Evolutionary conservation across 1,140 invertebrate genomes (phyloP).

Genomic region (Tetramorium parvispinum): DNA sequence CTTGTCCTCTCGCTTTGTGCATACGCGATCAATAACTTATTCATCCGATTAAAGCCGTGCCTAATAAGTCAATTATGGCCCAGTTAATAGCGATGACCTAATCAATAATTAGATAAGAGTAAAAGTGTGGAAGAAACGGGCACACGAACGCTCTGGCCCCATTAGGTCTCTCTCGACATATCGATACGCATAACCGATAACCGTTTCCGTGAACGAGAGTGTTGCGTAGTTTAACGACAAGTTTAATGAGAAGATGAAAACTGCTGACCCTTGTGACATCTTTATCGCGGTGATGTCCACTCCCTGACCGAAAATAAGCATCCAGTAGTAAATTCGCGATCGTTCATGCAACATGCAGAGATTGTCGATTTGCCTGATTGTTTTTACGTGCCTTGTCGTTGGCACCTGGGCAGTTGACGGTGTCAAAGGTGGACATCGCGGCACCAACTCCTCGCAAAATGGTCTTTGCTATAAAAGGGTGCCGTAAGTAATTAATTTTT

Average conservation of each 20-base stretch:
- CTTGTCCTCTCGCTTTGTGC: neutral
- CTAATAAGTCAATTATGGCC: constrained; percentile 28
- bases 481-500: constrained; percentile 76
- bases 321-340: constrained; percentile 71
- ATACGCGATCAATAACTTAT: constrained; percentile 15
- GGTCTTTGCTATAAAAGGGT: constrained; percentile 81
- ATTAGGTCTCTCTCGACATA: constrained; percentile 40
- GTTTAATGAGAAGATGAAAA: constrained; percentile 27
- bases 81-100: constrained; percentile 41
- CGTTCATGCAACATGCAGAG: constrained; percentile 74
- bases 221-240: constrained; percentile 60
- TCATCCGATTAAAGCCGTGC: neutral
- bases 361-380: constrained; percentile 48
- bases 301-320: constrained; percentile 61
- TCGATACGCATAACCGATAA: constrained; percentile 45
- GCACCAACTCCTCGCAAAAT: constrained; percentile 68
- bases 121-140: constrained; percentile 21
- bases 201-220: constrained; percentile 59
- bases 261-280: constrained; percentile 55
- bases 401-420: constrained; percentile 68
- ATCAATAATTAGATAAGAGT: constrained; percentile 36
- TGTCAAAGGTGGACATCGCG: constrained; percentile 71
- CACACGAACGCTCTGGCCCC: constrained; percentile 17
- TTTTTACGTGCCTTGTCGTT: constrained; percentile 51
- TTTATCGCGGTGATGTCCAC: constrained; percentile 58